Conservation (phyloP, 2,888 invertebrate species). For the Hartigia nigra region DNA sequence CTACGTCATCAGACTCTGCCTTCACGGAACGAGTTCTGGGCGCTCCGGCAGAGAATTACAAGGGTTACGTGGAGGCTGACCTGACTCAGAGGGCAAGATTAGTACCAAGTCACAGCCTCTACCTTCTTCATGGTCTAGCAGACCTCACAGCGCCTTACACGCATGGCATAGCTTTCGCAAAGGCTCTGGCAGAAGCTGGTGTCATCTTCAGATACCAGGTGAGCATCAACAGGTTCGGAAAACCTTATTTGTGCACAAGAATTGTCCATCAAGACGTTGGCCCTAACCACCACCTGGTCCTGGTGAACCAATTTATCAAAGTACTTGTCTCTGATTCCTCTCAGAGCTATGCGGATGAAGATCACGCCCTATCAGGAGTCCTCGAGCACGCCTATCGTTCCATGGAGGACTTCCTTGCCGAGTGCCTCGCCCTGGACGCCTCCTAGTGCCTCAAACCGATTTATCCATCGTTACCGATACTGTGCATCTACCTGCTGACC, state of each 20-base stretch:
- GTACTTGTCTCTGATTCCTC: slow-evolving; percentile 41
- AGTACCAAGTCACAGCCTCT: slow-evolving; percentile 88
- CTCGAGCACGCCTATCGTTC: slow-evolving; percentile 92
- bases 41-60: slow-evolving; percentile 86
- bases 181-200: slow-evolving; percentile 87
- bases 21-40: slow-evolving; percentile 96
- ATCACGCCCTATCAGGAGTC: slow-evolving; percentile 85
- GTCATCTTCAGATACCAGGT: slow-evolving; percentile 95
- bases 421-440: slow-evolving; percentile 89
- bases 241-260: too few species aligned
- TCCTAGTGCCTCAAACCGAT: slow-evolving; percentile 65
- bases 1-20: slow-evolving; percentile 81
- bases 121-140: slow-evolving; percentile 92
- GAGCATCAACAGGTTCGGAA: slow-evolving; percentile 30
- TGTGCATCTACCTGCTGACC: slow-evolving; percentile 44
- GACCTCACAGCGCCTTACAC: slow-evolving; percentile 94
- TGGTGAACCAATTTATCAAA: too few species aligned
- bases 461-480: slow-evolving; percentile 55
- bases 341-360: slow-evolving; percentile 93
- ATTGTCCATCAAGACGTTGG: too few species aligned
- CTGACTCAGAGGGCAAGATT: slow-evolving; percentile 88
- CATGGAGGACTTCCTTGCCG: slow-evolving; percentile 92
- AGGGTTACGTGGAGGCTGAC: slow-evolving; percentile 92
- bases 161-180: slow-evolving; percentile 89
- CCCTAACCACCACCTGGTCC: too few species aligned